Conservation (phyloP, 2,113 vertebrate genomes). For the Apteryx mantelli region DNA sequence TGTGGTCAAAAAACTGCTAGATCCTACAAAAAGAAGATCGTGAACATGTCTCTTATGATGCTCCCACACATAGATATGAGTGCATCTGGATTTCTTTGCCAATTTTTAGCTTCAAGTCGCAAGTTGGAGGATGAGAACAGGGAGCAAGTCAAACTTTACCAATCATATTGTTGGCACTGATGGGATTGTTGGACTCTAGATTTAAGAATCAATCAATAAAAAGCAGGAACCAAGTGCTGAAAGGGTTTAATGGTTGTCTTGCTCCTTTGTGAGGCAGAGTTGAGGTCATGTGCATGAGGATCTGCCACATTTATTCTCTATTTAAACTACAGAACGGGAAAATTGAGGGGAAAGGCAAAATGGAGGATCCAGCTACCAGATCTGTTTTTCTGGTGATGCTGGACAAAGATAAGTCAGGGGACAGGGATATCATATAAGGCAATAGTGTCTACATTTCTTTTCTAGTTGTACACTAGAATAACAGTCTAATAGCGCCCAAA, state of each 20-base stretch:
- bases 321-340: not conserved
- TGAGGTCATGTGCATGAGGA: no score
- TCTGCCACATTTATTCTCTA: not conserved
- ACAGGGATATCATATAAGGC: not conserved
- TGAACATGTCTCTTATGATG: not conserved
- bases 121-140: not conserved
- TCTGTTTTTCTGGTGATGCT: not conserved
- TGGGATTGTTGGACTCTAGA: not conserved
- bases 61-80: not conserved
- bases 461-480: not conserved
- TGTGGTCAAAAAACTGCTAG: not conserved
- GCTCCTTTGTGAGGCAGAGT: not conserved
- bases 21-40: not conserved
- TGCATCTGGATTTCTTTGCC: not conserved
- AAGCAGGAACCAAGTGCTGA: not conserved
- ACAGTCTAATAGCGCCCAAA: not conserved
- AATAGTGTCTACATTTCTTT: not conserved
- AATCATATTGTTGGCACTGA: not conserved
- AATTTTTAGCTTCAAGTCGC: not conserved
- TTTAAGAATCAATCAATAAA: not conserved
- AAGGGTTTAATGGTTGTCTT: not conserved
- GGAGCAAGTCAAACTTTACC: not conserved
- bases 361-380: not conserved
- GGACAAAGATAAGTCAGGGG: not conserved
- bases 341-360: not conserved